These are phyloP conservation scores for Steinernema feltiae DNA, from an alignment of 1,140 invertebrate species.

Conservation along the genomic window DNA sequence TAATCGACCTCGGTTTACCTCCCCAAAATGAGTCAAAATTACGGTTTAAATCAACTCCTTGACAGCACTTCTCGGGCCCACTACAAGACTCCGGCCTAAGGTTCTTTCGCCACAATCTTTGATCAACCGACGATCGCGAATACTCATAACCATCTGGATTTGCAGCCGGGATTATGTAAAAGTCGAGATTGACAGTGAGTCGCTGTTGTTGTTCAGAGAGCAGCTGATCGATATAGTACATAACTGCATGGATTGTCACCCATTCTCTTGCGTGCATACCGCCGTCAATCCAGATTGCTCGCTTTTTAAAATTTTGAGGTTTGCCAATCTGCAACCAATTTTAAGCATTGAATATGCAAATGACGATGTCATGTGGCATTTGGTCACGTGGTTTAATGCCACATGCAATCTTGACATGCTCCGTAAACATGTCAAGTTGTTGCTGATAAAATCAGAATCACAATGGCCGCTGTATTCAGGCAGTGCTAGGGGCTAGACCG, in stretches of 20 bases:
- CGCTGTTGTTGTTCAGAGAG: neutral
- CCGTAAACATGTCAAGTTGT: too few species aligned
- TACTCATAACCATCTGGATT: neutral
- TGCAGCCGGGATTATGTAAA: neutral
- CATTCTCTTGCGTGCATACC: neutral
- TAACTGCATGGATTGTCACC: neutral
- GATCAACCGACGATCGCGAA: neutral
- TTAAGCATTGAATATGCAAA: too few species aligned
- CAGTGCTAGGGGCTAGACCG: too few species aligned
- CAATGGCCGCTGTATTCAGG: too few species aligned
- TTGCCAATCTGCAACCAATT: neutral
- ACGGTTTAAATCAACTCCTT: neutral
- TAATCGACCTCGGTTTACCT: too few species aligned
- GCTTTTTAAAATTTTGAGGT: neutral
- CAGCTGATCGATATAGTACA: neutral
- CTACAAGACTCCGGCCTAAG: neutral
- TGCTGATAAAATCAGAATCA: too few species aligned
- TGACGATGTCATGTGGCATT: too few species aligned
- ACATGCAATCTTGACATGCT: too few species aligned
- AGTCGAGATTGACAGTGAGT: neutral
- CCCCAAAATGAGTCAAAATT: neutral
- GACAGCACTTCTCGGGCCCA: neutral
- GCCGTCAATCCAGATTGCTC: neutral
- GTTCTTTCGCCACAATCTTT: neutral
- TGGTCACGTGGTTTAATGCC: too few species aligned